Conservation (phyloP, 2,797 vertebrate genomes). For the Scolopax bukidnonensis region DNA sequence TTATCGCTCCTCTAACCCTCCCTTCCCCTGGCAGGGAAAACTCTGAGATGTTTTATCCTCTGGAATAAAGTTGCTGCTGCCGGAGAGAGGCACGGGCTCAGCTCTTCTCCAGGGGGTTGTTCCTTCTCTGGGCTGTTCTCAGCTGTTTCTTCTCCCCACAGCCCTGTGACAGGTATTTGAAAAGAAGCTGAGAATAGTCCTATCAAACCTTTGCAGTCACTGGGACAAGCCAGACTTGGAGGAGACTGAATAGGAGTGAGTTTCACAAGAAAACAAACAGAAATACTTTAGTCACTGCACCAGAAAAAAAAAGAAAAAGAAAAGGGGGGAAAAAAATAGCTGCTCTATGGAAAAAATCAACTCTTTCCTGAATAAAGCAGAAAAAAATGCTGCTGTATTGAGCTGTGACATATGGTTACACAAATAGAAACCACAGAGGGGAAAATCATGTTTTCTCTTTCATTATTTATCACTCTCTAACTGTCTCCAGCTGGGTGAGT, state of each 20-base stretch:
- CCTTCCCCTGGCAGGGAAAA: background rate
- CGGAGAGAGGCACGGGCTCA: fast-evolving
- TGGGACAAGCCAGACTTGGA: slow-evolving; percentile 20
- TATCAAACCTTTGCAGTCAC: background rate
- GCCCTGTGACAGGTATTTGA: slow-evolving; percentile 19
- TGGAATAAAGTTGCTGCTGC: background rate
- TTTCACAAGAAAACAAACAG: slow-evolving; percentile 51
- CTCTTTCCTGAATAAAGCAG: slow-evolving; percentile 76
- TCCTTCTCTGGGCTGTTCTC: background rate
- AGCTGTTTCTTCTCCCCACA: slow-evolving; percentile 16
- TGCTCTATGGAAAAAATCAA: slow-evolving; percentile 78
- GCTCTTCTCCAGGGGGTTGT: background rate
- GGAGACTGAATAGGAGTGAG: background rate
- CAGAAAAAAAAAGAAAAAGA: background rate
- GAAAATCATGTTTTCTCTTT: slow-evolving; percentile 89
- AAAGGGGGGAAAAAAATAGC: background rate
- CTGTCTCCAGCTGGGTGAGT: slow-evolving; percentile 91
- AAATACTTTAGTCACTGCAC: slow-evolving; percentile 4
- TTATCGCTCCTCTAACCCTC: background rate
- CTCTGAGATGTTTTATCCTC: background rate
- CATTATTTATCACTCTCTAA: slow-evolving; percentile 92
- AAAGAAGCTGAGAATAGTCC: slow-evolving; percentile 10
- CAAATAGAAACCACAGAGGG: slow-evolving; percentile 85
- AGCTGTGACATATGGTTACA: slow-evolving; percentile 86
- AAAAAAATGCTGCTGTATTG: slow-evolving; percentile 76